phyloP scores from a whole-genome alignment of 2,797 vertebrate species.

The Paratrypauchen microcephalus region DNA sequence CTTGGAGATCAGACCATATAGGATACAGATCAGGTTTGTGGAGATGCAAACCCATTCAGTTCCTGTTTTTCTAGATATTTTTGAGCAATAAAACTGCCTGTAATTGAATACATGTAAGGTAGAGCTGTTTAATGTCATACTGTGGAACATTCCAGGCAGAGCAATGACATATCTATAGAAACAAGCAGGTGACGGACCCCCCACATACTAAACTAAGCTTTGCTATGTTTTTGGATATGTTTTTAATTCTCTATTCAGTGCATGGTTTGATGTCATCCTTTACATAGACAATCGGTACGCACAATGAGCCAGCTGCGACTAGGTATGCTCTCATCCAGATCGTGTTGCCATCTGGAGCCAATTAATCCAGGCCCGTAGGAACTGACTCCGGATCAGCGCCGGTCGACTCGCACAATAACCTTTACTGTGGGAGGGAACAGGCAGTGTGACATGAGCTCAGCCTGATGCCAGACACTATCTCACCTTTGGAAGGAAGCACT shows the following conservation, averaged over 20 bases:
- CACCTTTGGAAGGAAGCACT: slow-evolving; percentile 9
- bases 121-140: too few relatives aligned
- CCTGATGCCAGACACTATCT: slow-evolving; percentile 34
- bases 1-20: too few relatives aligned
- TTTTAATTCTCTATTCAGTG: slow-evolving; percentile 19
- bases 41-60: too few relatives aligned
- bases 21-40: too few relatives aligned
- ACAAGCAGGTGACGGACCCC: too few relatives aligned
- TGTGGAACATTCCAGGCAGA: too few relatives aligned
- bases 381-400: slow-evolving; percentile 66
- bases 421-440: slow-evolving; percentile 50
- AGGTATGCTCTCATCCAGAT: slow-evolving; percentile 70
- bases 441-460: slow-evolving; percentile 50
- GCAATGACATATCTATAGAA: too few relatives aligned
- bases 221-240: slow-evolving; percentile 22
- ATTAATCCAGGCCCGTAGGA: slow-evolving; percentile 64
- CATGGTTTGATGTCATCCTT: slow-evolving; percentile 23
- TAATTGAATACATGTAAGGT: too few relatives aligned
- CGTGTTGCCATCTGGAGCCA: slow-evolving; percentile 78
- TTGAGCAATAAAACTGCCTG: too few relatives aligned
- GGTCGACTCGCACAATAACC: slow-evolving; percentile 62
- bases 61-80: too few relatives aligned
- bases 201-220: slow-evolving; percentile 1
- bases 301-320: slow-evolving; percentile 56
- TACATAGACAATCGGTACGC: neutral